Base-by-base conservation (phyloP, 2,113 vertebrate species). In the Leuciscus idus region DNA sequence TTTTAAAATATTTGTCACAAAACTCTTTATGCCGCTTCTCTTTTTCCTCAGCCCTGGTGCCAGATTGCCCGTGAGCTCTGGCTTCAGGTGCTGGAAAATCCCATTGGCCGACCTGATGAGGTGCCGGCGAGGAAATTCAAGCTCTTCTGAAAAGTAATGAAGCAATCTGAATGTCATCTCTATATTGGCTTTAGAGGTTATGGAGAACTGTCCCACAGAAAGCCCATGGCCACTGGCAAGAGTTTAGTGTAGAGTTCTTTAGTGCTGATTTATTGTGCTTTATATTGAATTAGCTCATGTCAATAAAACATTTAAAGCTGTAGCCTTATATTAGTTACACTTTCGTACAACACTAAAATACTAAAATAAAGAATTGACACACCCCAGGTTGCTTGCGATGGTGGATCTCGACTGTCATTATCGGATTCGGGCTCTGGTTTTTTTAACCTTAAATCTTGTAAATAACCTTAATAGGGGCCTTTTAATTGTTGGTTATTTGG, bases 1-100 rank as follows among this genome's bases (percentile, higher is more conserved):
- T 84, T 79, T 84, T 5, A 50, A 82, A 88, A 84, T 64, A 81
- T 88, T 83, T 84, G 55, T 76, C 46, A 43, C 52, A 48, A 64
- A 84, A 86, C 70, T 66, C 68, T 70, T 55, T 83, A 70, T 62
- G 30, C 19, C 88, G 15, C 50, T 33, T 55, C 50, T 83, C 81
- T 36, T 39, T 70, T 64, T 86, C n/a, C 21, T 0, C 43, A 28
- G 26, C 13, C 21, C 26, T 48, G 19, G 17, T 39, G 28, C 28
- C 66, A 72, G 64, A 72, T 73, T 83, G 28, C 30, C 19, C 8
- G 28, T 33, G 28, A 83, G 11, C 19, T 83, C 79, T 75, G 46
- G 79, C 70, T 61, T 75, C 48, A 50, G 59, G 68, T 86, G 80
- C 23, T 26, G 28, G 28, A 43, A 73, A 73, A 84, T 74, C 28